phyloP scores from a whole-genome alignment of 1,140 invertebrate genomes.

The Leptoteleia sp. region DNA sequence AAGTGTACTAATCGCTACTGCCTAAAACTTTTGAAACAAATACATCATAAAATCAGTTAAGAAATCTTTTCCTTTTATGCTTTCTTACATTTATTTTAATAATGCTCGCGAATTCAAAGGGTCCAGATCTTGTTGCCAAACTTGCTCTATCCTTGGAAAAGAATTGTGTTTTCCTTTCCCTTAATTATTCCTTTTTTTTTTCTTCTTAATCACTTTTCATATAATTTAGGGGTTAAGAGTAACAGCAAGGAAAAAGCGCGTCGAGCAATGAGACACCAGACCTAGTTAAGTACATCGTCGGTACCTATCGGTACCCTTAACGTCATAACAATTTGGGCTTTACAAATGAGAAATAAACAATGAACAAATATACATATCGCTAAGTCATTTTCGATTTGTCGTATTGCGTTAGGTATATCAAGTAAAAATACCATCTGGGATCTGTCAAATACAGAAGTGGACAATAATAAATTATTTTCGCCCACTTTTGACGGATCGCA shows the following conservation, averaged over 20 bases:
- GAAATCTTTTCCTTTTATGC: slow-evolving; percentile 15
- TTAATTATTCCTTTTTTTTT: background rate
- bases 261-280: slow-evolving; percentile 64
- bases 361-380: slow-evolving; percentile 36
- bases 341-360: slow-evolving; percentile 28
- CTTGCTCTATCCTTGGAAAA: slow-evolving; percentile 38
- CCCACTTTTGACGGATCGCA: background rate
- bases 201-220: background rate
- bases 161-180: too few species aligned
- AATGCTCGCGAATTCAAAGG: slow-evolving; percentile 34
- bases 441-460: too few species aligned
- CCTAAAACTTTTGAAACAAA: slow-evolving; percentile 62
- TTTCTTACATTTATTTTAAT: slow-evolving; percentile 14
- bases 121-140: slow-evolving; percentile 59
- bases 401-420: slow-evolving; percentile 13
- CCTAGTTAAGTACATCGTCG: slow-evolving; percentile 61
- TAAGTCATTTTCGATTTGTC: slow-evolving; percentile 24
- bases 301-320: slow-evolving; percentile 26
- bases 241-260: slow-evolving; percentile 62
- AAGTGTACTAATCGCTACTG: slow-evolving; percentile 59
- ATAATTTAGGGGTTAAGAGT: slow-evolving; percentile 12
- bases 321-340: slow-evolving; percentile 42
- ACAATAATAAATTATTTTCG: too few species aligned
- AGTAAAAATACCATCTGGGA: background rate
- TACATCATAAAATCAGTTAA: slow-evolving; percentile 36